Evolutionary conservation across 1,140 invertebrate genomes (phyloP).

Genomic region (Scaptomyza hsui): DNA sequence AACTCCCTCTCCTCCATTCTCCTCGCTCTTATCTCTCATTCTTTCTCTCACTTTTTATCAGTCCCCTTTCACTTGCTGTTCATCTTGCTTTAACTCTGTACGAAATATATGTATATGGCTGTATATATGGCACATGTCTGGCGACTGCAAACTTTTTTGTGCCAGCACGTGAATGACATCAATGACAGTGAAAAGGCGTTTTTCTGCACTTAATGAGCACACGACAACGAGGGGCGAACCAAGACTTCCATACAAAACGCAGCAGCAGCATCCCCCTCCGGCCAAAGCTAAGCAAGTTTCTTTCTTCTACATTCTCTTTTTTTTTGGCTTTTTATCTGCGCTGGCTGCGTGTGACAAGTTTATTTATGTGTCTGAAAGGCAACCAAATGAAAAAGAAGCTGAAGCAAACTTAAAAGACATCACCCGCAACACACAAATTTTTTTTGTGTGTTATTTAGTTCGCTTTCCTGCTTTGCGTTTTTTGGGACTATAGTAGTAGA

Average conservation of each 20-base stretch:
- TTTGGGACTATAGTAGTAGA: constrained; percentile 7
- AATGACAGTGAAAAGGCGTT: constrained; percentile 78
- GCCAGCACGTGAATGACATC: constrained; percentile 74
- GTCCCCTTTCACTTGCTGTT: constrained; percentile 11
- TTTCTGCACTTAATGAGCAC: constrained; percentile 76
- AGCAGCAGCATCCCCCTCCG: neutral
- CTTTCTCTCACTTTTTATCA: constrained; percentile 17
- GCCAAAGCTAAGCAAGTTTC: constrained; percentile 11
- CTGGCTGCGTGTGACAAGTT: constrained; percentile 70
- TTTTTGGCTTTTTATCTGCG: constrained; percentile 66
- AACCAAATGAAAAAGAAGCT: constrained; percentile 48
- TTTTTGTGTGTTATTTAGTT: constrained; percentile 60
- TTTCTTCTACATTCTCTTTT: constrained; percentile 17
- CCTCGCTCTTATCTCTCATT: neutral
- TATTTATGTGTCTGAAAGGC: constrained; percentile 79
- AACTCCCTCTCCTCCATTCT: neutral
- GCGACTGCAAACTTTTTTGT: constrained; percentile 28
- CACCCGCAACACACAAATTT: constrained; percentile 43
- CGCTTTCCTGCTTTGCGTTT: constrained; percentile 30
- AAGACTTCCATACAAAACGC: constrained; percentile 6
- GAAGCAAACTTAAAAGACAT: constrained; percentile 69
- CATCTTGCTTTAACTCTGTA: constrained; percentile 17
- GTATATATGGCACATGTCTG: constrained; percentile 31
- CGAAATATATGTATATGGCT: neutral
- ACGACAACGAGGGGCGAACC: constrained; percentile 10